Base-by-base conservation (phyloP, 2,797 vertebrate species). In the Halcyon smyrnensis region DNA sequence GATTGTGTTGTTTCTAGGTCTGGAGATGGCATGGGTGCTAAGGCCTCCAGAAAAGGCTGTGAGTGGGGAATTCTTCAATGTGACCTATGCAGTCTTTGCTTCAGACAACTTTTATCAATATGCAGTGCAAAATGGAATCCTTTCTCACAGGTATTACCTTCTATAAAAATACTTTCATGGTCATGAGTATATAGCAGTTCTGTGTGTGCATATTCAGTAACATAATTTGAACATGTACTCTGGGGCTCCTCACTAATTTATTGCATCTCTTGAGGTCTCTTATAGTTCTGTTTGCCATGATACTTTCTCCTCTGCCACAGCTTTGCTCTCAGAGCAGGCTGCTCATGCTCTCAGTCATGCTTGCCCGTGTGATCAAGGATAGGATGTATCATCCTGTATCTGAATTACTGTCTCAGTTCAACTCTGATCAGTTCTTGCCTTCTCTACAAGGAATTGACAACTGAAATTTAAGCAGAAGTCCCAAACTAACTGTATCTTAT, bases 11-110 rank as follows among this genome's bases (percentile, higher is more conserved):
- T 95, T 97, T 94, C 65, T 81, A 99, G 99, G 99, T 70, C 97
- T 99, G 77, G 98, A 99, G 97, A 99, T 99, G 99, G 91, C 98
- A 12, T 99, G 98, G 98, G 93, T 99, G 14, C 92, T 98, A 30
- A 98, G 98, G 36, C 98, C 98, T 89, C 98, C 98, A 23, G 98
- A 98, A 83, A 97, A 91, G 23, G 92, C 98, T 46, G 96, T 98
- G 82, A 98, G 96, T 27, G 98, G 98, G 3, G 97, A 99, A 88
- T 97, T 97, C 50, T 99, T 99, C 95, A 98, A 92, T 0, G 98
- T 99, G n/a, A 98, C 97, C 3, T 99, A 98, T 64, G 97, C 98
- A 1, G 98, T 99, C 5, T 98, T 98, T 5, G 98, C 98, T 20
- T 97, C 97, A 50, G 98, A 99, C 28, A 78, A 91, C 9, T 99